Evolutionary conservation across 1,140 invertebrate species (phyloP).

Genomic region (Adelges cooleyi): DNA sequence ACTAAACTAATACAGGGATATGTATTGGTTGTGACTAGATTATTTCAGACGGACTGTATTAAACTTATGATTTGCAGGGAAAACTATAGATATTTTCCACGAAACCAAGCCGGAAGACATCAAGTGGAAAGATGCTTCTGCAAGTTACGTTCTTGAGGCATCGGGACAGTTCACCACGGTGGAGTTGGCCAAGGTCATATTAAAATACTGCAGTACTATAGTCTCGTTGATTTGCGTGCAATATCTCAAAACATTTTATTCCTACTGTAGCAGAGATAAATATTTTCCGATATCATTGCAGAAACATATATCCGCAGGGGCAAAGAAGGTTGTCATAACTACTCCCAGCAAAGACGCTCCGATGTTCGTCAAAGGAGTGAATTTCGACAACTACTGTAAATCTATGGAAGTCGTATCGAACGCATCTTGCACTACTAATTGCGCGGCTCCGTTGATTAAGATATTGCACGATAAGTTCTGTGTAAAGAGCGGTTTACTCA

Average conservation of each 20-base stretch:
- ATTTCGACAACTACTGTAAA: conserved; percentile 52
- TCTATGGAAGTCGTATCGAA: conserved; percentile 53
- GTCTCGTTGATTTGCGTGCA: not conserved
- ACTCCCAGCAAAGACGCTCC: conserved; percentile 65
- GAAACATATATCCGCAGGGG: conserved; percentile 56
- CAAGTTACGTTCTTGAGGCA: not conserved
- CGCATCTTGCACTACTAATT: conserved; percentile 80
- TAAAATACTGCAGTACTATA: not conserved
- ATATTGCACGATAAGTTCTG: conserved; percentile 71
- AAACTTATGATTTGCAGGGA: not conserved
- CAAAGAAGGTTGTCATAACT: conserved; percentile 61
- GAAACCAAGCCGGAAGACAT: not conserved
- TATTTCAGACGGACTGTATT: not conserved
- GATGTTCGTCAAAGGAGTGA: conserved; percentile 69
- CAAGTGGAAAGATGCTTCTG: not conserved
- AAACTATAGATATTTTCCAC: not conserved
- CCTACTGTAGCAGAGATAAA: not conserved
- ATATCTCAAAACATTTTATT: not conserved
- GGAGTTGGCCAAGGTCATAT: not conserved
- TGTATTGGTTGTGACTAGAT: not conserved
- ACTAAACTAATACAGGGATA: no score
- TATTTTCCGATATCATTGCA: conserved; percentile 29
- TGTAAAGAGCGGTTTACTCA: conserved; percentile 72
- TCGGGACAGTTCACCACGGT: not conserved
- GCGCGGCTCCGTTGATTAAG: conserved; percentile 70